Conservation (phyloP, 2,888 invertebrate genomes). For the Apamea anceps region DNA sequence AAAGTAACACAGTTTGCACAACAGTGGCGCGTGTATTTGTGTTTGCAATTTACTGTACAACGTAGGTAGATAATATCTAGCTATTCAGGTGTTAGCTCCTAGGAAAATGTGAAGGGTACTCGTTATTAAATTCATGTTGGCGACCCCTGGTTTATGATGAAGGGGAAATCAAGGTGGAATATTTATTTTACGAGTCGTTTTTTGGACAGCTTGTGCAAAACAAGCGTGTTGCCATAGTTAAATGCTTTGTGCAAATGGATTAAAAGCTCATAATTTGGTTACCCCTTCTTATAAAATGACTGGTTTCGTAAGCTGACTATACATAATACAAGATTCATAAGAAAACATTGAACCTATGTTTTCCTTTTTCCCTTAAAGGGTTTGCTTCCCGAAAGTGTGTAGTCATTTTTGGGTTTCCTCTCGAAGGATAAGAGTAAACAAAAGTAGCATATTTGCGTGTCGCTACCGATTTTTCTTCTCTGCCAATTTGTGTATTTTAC, state of each 20-base stretch:
- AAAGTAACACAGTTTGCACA: constrained; percentile 84
- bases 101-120: constrained; percentile 51
- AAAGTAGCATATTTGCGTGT: constrained; percentile 52
- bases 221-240: neutral
- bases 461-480: constrained; percentile 55
- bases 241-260: neutral
- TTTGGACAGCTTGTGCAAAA: neutral
- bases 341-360: neutral
- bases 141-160: constrained; percentile 27
- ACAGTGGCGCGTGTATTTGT: constrained; percentile 79
- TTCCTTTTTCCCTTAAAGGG: neutral
- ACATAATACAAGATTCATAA: neutral
- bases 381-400: constrained; percentile 11
- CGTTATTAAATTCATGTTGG: constrained; percentile 50
- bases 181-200: constrained; percentile 16
- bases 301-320: neutral
- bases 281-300: too few relatives aligned
- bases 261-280: neutral
- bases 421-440: constrained; percentile 44
- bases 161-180: constrained; percentile 10
- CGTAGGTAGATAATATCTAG: constrained; percentile 65
- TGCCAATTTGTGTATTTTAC: constrained; percentile 55
- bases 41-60: constrained; percentile 81
- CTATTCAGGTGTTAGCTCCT: constrained; percentile 52
- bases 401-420: constrained; percentile 26